Evolutionary conservation across 2,888 invertebrate species (phyloP), one percentile per base, ranked within the genome.

Genomic region (Andrena marginata): DNA sequence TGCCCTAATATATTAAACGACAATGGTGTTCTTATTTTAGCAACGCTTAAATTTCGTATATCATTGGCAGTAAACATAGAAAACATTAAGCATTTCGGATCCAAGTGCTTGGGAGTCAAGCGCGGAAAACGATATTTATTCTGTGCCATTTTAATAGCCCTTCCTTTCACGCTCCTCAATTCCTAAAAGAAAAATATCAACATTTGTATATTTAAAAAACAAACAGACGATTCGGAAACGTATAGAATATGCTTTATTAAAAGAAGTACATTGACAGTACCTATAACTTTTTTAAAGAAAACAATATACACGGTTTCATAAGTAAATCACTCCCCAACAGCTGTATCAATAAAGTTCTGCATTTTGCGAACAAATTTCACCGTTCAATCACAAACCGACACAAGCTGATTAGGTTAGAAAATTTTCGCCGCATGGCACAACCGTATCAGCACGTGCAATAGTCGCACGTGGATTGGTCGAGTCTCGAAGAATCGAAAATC

Each of bases 1-100:
- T 98, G 97, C 0, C 97, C 97, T 84, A 99, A 95, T 0, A 96
- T 94, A 94, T 99, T 98, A 91, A 99, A 97, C 16, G 97, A 96
- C 56, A 96, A 93, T 0, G 97, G 96, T 59, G 97, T 98, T 2
- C 96, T 96, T 56, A 99, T 96, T 94, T 98, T 97, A 0, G 96
- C 95, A 0, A 98, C 97, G 94, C 98, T 98, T 20, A 99, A 94
- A 86, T 97, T 96, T 89, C 95, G 95, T 13, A 98, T 96, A 90
- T 99, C 98, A 69, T 97, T 96, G 51, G 96, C 94, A 10, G 96
- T 96, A 90, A 97, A 98, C 85, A 97, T 95, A 0, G 96, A 95
- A 92, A 98, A 98, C 42, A 94, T 94, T 72, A 97, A 86, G 26
- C 84, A 86, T 33, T 90, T 87, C 10, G 93, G 91, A 75, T 90